Percentiles rank a stretch among this genome's conserved stretches.
These are phyloP conservation scores for Cyphomyrus plagiostoma DNA, from an alignment of 2,113 vertebrate species.

Conservation along the genomic window DNA sequence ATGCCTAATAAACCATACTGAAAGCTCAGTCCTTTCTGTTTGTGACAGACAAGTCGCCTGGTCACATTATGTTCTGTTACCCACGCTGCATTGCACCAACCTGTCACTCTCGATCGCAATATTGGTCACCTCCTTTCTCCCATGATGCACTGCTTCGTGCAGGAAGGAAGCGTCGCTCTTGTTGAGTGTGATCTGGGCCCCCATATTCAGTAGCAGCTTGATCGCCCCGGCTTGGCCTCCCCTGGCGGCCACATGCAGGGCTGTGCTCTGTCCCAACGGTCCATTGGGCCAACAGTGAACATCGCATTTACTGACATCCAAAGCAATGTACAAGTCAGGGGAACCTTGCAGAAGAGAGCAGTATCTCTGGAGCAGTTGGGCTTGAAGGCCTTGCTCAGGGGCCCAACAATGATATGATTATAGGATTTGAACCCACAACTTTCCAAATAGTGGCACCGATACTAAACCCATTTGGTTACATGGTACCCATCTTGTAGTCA, in stretches of 20 bases:
- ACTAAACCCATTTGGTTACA: background rate
- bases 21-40: background rate
- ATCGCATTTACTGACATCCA: background rate
- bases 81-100: conserved; percentile 35
- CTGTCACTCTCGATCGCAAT: conserved; percentile 63
- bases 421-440: background rate
- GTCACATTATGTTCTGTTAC: background rate
- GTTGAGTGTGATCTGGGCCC: conserved; percentile 66
- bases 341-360: background rate
- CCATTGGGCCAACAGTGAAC: background rate
- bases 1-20: background rate
- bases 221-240: conserved; percentile 72
- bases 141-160: conserved; percentile 73
- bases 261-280: conserved; percentile 62
- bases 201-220: conserved; percentile 59
- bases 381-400: background rate
- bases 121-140: conserved; percentile 66
- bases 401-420: background rate
- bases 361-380: background rate
- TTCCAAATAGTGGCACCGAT: background rate
- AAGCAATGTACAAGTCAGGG: background rate
- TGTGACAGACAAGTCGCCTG: background rate
- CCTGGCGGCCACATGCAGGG: conserved; percentile 68
- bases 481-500: background rate
- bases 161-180: conserved; percentile 68